These are phyloP conservation scores for Apamea anceps DNA, from an alignment of 2,888 invertebrate genomes.

Conservation along the genomic window DNA sequence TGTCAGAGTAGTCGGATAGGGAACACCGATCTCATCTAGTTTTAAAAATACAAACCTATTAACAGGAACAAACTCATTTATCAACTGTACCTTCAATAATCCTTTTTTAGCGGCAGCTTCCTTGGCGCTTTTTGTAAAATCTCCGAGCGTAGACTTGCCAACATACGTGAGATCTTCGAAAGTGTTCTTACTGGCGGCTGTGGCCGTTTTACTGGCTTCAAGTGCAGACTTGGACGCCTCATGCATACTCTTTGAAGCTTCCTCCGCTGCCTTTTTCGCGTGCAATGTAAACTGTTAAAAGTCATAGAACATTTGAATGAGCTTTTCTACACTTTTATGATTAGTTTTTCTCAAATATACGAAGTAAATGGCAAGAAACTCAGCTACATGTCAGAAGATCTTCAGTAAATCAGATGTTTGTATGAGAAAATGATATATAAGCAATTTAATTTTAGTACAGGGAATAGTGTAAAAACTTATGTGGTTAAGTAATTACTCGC, in stretches of 20 bases:
- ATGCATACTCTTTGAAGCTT: conserved; percentile 94
- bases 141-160: conserved; percentile 96
- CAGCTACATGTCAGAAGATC: conserved; percentile 31
- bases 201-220: conserved; percentile 96
- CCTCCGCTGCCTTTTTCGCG: conserved; percentile 96
- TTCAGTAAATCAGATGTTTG: neutral
- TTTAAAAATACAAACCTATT: neutral
- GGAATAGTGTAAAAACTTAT: conserved; percentile 16
- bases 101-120: conserved; percentile 96
- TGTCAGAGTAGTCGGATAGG: neutral
- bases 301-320: neutral
- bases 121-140: conserved; percentile 97
- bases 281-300: conserved; percentile 93
- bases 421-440: conserved; percentile 35
- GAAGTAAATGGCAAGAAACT: conserved; percentile 27
- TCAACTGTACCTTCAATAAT: conserved; percentile 92
- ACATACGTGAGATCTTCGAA: conserved; percentile 97
- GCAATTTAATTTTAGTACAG: conserved; percentile 22
- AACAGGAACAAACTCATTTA: neutral
- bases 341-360: neutral
- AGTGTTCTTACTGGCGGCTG: conserved; percentile 96
- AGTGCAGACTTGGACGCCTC: conserved; percentile 96
- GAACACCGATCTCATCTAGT: neutral
- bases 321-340: neutral
- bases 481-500: neutral